Evolutionary conservation across 2,113 vertebrate genomes (phyloP).

Genomic region (Xenus cinereus): DNA sequence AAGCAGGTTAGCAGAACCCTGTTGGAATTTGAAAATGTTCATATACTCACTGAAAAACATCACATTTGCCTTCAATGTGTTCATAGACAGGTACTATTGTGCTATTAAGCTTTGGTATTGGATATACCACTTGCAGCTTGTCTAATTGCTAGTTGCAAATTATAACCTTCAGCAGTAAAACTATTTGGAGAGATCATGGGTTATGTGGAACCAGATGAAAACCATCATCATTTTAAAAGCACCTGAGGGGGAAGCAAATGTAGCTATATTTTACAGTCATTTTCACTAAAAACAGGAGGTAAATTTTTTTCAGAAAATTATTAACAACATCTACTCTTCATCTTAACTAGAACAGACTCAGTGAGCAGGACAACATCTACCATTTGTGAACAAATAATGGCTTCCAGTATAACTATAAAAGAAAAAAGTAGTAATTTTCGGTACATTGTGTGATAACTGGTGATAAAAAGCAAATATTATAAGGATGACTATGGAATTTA

Average conservation of each 20-base stretch:
- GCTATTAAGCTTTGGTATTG: background rate
- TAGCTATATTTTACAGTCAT: background rate
- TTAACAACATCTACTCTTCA: background rate
- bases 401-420: background rate
- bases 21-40: background rate
- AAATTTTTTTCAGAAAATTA: background rate
- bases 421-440: background rate
- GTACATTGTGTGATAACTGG: background rate
- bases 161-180: background rate
- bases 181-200: background rate
- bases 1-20: background rate
- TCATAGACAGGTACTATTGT: background rate
- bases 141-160: background rate
- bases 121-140: background rate
- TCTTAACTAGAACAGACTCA: background rate
- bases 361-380: background rate
- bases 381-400: background rate
- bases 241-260: background rate
- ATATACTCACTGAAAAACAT: background rate
- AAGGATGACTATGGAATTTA: background rate
- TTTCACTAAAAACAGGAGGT: background rate
- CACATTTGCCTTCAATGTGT: background rate
- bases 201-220: background rate
- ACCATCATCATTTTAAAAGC: background rate
- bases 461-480: background rate